Base-by-base conservation (phyloP, 53 echinoderm and acorn worm species). In the Echinarachnius parma region DNA sequence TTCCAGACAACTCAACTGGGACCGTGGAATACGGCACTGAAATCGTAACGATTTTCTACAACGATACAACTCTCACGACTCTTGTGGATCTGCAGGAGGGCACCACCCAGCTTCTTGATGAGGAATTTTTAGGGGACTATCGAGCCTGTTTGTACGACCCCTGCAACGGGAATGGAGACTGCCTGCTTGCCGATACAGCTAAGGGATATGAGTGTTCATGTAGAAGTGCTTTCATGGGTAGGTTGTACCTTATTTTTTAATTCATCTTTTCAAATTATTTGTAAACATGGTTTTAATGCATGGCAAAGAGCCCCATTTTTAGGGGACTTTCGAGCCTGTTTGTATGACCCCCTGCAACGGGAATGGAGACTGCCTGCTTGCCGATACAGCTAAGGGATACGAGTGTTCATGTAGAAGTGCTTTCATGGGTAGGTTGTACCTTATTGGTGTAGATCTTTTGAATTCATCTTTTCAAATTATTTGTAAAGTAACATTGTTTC, bases 161-260 rank as follows among this genome's bases (percentile, higher is more conserved):
- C 1, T 79, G 86, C 42, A 46, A 47, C 20, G 76, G 69, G 0
- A 79, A 78, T 26, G 85, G 86, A 10, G 69, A 25, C 21, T 91
- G 91, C 46, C 64, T 64, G 4, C 75, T 82, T 24, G 77, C 44
- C 9, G 75, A 76, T 56, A 78, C 85, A 21, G 79, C 81, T 2
- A 55, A 72, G 11, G 92, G 92, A 2, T 92, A 60, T 66, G 32
- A 18, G 44, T 92, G 92, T 59, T 82, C 78, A 23, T 92, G 92
- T 63, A 25, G 74, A 16, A 14, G 14, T 16, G 86, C 75, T 16
- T 92, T 79, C 36, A 52, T 57, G 14, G 92, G 92, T 92, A 48
- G 61, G 80, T 9, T 50, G 20, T 7, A 39, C 39, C 7, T 39
- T 7, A 39, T 39, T 39, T 39, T 39, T 39, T 7, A 13, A 13